Percentiles rank a stretch among this genome's conserved stretches.
phyloP scores from a whole-genome alignment of 35 echinoderm and acorn worm species.

The Chiridota heheva region DNA sequence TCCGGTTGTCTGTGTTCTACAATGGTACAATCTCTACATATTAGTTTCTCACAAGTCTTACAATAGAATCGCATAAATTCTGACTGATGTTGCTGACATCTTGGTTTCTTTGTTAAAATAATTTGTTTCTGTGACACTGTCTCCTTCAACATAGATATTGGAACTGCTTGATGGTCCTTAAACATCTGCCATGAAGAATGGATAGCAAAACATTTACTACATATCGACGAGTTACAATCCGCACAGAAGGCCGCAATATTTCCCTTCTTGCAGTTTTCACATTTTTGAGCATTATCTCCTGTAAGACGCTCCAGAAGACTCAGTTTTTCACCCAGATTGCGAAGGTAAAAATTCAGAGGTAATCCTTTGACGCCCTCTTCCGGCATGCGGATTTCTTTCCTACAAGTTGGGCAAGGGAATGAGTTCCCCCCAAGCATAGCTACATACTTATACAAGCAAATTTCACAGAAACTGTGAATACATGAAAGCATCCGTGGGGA shows the following conservation, averaged over 20 bases:
- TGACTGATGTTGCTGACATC: conserved; percentile 1
- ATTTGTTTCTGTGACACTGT: background rate
- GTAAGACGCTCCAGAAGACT: background rate
- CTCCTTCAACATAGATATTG: background rate
- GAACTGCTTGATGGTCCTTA: background rate
- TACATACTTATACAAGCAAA: background rate
- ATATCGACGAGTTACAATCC: conserved; percentile 29
- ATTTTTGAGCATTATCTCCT: background rate
- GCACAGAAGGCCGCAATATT: background rate
- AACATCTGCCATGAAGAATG: background rate
- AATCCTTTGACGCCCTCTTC: conserved; percentile 3
- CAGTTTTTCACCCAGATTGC: background rate
- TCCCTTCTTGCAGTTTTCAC: background rate
- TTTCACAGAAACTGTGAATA: conserved; percentile 25
- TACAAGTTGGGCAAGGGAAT: conserved; percentile 30
- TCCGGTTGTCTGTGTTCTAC: background rate
- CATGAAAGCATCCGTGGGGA: conserved; percentile 17
- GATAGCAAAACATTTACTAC: background rate
- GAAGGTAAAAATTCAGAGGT: conserved; percentile 10
- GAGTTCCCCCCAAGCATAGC: background rate
- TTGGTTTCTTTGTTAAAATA: background rate
- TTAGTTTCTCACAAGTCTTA: conserved; percentile 9
- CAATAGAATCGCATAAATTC: conserved; percentile 19
- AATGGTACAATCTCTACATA: conserved; percentile 14
- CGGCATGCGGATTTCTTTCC: background rate